Conservation (phyloP, 2,888 invertebrate species). For the Eugnorisma glareosa region DNA sequence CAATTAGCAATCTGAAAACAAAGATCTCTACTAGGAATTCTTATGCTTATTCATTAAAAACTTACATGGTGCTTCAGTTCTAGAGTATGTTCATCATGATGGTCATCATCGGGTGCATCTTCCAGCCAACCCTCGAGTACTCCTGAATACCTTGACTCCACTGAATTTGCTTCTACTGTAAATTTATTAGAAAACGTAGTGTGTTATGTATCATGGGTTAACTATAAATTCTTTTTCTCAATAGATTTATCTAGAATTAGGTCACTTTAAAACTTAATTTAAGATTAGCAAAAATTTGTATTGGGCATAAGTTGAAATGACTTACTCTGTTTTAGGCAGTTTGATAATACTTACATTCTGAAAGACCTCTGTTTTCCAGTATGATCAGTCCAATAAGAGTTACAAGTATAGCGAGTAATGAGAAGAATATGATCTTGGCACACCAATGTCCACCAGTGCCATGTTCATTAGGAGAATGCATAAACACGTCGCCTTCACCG, state of each 20-base stretch:
- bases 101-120: conserved; percentile 89
- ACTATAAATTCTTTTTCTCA: neutral
- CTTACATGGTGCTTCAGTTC: conserved; percentile 89
- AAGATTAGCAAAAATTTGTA: neutral
- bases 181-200: conserved; percentile 27
- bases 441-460: conserved; percentile 96
- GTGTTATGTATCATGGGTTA: neutral
- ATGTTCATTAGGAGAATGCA: conserved; percentile 94
- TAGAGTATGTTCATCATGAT: conserved; percentile 89
- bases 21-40: neutral
- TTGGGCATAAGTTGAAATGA: neutral
- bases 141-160: conserved; percentile 93
- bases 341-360: conserved; percentile 92
- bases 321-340: neutral
- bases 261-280: neutral
- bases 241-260: no score
- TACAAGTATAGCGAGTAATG: conserved; percentile 93
- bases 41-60: conserved; percentile 28
- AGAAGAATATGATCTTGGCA: conserved; percentile 95
- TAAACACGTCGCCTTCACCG: conserved; percentile 93
- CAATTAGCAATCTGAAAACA: neutral
- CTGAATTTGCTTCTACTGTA: conserved; percentile 87
- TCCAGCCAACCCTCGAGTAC: conserved; percentile 95
- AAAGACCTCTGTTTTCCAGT: conserved; percentile 94
- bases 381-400: conserved; percentile 95